phyloP scores from a whole-genome alignment of 1,140 invertebrate species.

The Halesus radiatus region DNA sequence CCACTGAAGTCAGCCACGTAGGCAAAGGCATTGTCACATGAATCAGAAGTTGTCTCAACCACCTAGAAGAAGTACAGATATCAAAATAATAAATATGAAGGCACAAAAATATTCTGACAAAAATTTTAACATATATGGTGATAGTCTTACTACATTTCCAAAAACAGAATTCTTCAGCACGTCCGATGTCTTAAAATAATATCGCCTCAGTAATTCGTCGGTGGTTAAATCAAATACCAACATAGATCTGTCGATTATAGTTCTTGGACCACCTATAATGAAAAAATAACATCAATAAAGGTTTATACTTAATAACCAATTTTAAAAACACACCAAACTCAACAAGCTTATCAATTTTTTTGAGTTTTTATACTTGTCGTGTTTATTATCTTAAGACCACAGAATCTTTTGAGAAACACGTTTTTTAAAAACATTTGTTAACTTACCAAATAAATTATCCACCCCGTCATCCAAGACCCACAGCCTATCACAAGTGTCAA shows the following conservation, averaged over 20 bases:
- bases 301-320: no score
- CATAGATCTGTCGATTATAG: no score
- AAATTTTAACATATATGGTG: background rate
- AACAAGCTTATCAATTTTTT: no score
- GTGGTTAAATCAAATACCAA: no score
- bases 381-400: no score
- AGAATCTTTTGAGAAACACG: no score
- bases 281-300: no score
- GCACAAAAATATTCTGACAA: background rate
- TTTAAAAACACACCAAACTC: no score
- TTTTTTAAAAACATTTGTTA: no score
- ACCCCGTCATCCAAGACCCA: constrained; percentile 77
- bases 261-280: no score
- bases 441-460: constrained; percentile 71
- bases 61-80: constrained; percentile 58
- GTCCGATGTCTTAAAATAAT: constrained; percentile 72
- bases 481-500: constrained; percentile 75
- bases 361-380: no score
- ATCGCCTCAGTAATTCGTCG: constrained; percentile 69
- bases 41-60: constrained; percentile 72
- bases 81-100: background rate
- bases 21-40: constrained; percentile 75
- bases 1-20: constrained; percentile 77
- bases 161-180: constrained; percentile 76
- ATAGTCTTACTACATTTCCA: constrained; percentile 72